A percentile compares a stretch with the other conserved stretches of the same genome.
phyloP scores from a whole-genome alignment of 2,888 invertebrate species.

The Drosophila anomelani region DNA sequence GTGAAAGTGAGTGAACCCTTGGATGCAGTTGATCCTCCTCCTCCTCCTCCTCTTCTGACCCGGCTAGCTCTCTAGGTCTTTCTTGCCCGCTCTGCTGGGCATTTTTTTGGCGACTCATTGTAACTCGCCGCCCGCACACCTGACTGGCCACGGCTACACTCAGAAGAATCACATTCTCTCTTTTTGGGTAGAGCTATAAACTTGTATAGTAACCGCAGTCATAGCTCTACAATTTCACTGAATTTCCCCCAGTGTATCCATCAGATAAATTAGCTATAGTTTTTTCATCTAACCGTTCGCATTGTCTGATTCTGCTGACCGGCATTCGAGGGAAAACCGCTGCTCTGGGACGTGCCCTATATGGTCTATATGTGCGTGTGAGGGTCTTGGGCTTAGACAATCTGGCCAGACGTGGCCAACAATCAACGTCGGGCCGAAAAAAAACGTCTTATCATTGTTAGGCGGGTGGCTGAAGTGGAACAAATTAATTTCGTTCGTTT shows the following conservation, averaged over 20 bases:
- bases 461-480: constrained; percentile 80
- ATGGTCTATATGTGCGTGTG: constrained; percentile 12
- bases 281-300: constrained; percentile 44
- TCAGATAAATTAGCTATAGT: constrained; percentile 76
- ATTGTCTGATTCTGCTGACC: constrained; percentile 24
- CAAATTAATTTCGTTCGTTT: constrained; percentile 77
- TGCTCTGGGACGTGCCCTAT: constrained; percentile 47
- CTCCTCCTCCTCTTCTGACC: background rate
- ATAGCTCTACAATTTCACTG: no score
- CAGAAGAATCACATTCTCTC: background rate
- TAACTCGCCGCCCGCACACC: constrained; percentile 44
- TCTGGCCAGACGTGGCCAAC: constrained; percentile 48
- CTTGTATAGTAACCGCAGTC: background rate
- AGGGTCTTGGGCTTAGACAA: constrained; percentile 43
- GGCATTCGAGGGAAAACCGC: constrained; percentile 20
- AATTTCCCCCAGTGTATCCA: constrained; percentile 33
- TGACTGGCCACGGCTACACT: constrained; percentile 35
- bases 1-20: constrained; percentile 36
- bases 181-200: rapidly evolving
- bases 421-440: constrained; percentile 36
- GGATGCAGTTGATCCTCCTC: constrained; percentile 17
- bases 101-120: constrained; percentile 68
- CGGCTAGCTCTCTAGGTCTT: background rate
- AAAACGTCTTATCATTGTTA: constrained; percentile 77
- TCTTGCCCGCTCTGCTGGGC: constrained; percentile 24